Evolutionary conservation across 23 tunicate genomes (phyloP).

Genomic region (Ascidia mentula): DNA sequence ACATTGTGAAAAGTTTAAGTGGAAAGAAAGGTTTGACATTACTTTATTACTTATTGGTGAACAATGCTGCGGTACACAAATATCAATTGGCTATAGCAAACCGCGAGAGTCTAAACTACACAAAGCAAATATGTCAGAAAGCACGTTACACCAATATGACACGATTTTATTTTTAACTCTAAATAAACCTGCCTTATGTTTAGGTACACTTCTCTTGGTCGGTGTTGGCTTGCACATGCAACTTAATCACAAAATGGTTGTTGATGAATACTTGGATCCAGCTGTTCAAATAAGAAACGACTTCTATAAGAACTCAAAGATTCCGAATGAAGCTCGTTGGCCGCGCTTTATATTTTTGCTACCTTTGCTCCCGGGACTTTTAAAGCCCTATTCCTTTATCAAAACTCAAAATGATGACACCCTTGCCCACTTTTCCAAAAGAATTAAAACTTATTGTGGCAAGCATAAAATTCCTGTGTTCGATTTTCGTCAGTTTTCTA

Average conservation of each 20-base stretch:
- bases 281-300: not conserved
- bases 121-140: too few relatives aligned
- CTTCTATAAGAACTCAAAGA: too few relatives aligned
- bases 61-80: not conserved
- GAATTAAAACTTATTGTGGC: conserved; percentile 10
- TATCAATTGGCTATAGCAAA: not conserved
- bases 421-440: not conserved
- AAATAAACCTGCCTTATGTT: too few relatives aligned
- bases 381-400: conserved; percentile 7
- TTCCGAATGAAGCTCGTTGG: too few relatives aligned
- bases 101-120: not conserved
- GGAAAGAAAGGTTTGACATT: conserved; percentile 15
- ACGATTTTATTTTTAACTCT: too few relatives aligned
- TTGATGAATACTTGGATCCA: conserved; percentile 25
- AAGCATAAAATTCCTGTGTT: conserved; percentile 17
- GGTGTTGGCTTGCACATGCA: conserved; percentile 34
- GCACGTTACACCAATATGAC: too few relatives aligned
- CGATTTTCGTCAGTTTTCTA: conserved; percentile 21
- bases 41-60: not conserved
- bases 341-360: conserved; percentile 35
- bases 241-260: not conserved
- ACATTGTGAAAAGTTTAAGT: not conserved
- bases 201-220: too few relatives aligned
- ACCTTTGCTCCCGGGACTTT: too few relatives aligned
- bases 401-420: conserved; percentile 13